Base-by-base conservation (phyloP, 2,797 vertebrate genomes). In the Peromyscus attwateri region DNA sequence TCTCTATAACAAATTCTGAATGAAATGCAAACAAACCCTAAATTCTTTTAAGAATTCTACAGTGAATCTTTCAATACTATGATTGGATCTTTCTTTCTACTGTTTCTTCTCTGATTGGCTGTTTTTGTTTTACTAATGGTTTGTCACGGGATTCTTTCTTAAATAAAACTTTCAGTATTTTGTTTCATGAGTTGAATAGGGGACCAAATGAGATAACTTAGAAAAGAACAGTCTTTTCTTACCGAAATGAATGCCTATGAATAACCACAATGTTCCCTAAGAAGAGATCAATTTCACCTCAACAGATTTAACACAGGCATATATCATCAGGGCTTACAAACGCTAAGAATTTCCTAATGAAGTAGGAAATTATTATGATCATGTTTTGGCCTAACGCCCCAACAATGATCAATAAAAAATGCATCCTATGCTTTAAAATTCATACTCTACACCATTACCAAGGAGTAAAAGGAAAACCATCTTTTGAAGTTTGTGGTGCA, bases 241-340 rank as follows among this genome's bases (percentile, higher is more conserved):
- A 94, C 0, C 89, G 85, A 94, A 95, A 97, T 92, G 57, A 94
- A 94, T 34, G 43, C 68, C 79, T 90, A 23, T 97, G 92, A 97
- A 96, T 91, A 96, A 95, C 40, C 60, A 95, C 70, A 96, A 89
- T 81, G 55, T 96, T 92, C 89, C 83, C 79, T 71, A 52, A 84
- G 84, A 95, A 95, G 80, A 57, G 91, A 97, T 98, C 89, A 40
- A 91, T 97, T 97, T 96, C 97, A 91, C 57, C 83, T 89, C 83
- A 97, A 94, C 82, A 96, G 92, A 95, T 89, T 97, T 96, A 97
- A 96, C 85, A 97, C 40, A 89, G 68, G 75, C 68, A 95, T 76
- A 96, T 1, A 97, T 95, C 94, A 97, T 94, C 96, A 87, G 34
- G 27, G 85, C 85, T 98, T 97, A 95, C 55, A 96, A 96, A 97